Conservation (phyloP, 2,113 vertebrate species). For the Tragelaphus strepsiceros region DNA sequence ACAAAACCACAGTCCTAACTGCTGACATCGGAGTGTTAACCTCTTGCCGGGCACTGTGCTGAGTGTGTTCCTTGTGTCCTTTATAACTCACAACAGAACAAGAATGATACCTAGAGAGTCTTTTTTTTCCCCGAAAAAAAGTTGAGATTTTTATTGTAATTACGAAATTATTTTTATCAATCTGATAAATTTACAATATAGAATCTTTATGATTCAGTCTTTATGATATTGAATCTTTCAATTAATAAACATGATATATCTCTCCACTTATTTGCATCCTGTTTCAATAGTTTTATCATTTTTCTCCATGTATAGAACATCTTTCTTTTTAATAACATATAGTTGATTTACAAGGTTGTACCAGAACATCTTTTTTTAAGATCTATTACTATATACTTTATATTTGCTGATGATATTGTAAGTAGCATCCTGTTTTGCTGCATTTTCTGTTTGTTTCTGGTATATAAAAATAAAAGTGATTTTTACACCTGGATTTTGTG, state of each 20-base stretch:
- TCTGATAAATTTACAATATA: background rate
- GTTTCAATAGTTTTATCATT: background rate
- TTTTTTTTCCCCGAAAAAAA: background rate
- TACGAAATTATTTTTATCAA: background rate
- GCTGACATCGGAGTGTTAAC: background rate
- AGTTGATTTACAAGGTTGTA: background rate
- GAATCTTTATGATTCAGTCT: background rate
- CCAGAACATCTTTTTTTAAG: background rate
- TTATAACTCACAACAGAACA: background rate
- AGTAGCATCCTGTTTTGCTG: background rate
- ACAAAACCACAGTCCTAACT: background rate
- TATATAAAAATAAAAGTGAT: background rate
- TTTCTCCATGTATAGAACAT: background rate
- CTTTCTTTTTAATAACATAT: background rate
- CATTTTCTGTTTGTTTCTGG: background rate
- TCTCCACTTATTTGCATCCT: background rate
- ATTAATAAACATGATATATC: background rate
- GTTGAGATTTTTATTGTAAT: background rate
- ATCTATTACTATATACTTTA: background rate
- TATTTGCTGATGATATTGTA: background rate
- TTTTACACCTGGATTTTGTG: background rate
- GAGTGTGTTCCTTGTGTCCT: background rate
- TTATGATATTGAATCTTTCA: background rate
- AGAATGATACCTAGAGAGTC: background rate
- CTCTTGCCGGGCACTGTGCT: accelerated